Conservation (phyloP, 2,888 invertebrate species). For the Sylvicola fuscatus region DNA sequence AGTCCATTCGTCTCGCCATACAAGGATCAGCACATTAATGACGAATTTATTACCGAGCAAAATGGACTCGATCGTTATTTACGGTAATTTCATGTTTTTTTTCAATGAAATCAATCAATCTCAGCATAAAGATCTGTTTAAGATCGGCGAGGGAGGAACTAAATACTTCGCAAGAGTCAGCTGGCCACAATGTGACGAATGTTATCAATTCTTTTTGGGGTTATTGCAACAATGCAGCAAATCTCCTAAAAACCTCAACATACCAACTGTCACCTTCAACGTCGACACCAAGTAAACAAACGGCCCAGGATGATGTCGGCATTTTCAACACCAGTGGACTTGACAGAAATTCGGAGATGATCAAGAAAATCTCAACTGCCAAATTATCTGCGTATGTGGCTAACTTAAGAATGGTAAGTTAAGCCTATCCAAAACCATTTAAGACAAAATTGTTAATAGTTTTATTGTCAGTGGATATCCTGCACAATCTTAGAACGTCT, state of each 20-base stretch:
- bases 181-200: slow-evolving; percentile 12
- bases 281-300: slow-evolving; percentile 17
- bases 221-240: slow-evolving; percentile 22
- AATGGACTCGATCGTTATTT: slow-evolving; percentile 27
- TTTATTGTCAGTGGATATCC: slow-evolving; percentile 53
- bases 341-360: slow-evolving; percentile 22
- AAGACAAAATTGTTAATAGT: slow-evolving; percentile 3
- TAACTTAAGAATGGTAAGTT: slow-evolving; percentile 46
- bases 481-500: slow-evolving; percentile 61
- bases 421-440: not conserved
- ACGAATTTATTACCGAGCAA: slow-evolving; percentile 30
- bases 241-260: slow-evolving; percentile 19
- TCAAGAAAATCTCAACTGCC: slow-evolving; percentile 28
- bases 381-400: slow-evolving; percentile 59
- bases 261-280: slow-evolving; percentile 22
- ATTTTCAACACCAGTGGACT: slow-evolving; percentile 13
- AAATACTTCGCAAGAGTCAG: slow-evolving; percentile 2
- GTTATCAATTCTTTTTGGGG: slow-evolving; percentile 24
- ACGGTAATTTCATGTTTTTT: slow-evolving; percentile 13
- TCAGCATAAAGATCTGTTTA: not conserved
- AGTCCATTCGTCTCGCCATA: slow-evolving; percentile 18
- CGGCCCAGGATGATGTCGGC: slow-evolving; percentile 10
- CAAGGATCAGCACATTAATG: slow-evolving; percentile 13
- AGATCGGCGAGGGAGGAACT: slow-evolving; percentile 1
- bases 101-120: no score